phyloP scores from a whole-genome alignment of 2,888 invertebrate genomes.

The Dromius quadrimaculatus region DNA sequence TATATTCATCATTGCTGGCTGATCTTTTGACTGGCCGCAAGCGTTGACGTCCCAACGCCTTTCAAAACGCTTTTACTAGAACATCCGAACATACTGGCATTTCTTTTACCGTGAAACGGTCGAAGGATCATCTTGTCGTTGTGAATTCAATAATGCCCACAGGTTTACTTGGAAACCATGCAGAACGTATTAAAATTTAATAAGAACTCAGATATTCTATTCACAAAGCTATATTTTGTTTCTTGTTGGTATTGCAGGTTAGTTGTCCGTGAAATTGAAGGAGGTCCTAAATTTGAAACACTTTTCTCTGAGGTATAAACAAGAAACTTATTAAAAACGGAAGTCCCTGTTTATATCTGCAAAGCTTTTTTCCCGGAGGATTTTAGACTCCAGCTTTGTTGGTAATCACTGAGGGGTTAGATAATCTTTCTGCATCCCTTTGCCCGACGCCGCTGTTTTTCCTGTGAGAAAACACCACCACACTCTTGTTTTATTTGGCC shows the following conservation, averaged over 20 bases:
- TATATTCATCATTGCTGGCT: conserved; percentile 13
- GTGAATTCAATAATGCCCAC: background rate
- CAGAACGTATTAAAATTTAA: no score
- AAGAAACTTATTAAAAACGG: conserved; percentile 23
- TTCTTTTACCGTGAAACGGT: background rate
- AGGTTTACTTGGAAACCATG: no score
- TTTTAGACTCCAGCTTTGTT: background rate
- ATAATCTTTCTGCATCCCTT: background rate
- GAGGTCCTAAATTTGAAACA: no score
- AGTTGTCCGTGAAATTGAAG: no score
- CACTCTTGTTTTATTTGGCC: conserved; percentile 41
- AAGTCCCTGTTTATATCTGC: background rate
- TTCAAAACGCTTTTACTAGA: background rate
- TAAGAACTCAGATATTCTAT: no score
- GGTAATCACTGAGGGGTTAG: background rate
- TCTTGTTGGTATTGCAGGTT: no score
- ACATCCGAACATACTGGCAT: background rate
- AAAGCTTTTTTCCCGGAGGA: conserved; percentile 1
- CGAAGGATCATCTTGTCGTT: background rate
- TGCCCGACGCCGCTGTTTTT: background rate
- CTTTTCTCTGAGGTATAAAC: no score
- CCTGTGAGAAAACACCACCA: conserved; percentile 20
- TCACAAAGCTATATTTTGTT: no score
- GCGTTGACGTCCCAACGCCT: background rate
- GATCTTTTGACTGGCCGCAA: conserved; percentile 24